phyloP scores from a whole-genome alignment of 1,140 invertebrate genomes.

The Pogonus chalceus region DNA sequence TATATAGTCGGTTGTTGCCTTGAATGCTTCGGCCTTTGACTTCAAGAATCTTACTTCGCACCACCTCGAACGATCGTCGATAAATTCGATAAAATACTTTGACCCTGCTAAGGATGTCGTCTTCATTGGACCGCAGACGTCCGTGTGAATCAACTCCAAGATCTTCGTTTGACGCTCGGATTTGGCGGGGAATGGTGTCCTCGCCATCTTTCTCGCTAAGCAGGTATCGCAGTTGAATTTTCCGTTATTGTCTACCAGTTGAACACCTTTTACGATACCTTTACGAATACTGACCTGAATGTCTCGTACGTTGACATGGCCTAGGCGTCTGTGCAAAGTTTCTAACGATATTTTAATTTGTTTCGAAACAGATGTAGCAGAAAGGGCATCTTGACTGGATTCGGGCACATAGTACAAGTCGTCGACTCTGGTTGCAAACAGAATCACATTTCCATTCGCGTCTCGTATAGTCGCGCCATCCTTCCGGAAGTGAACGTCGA shows the following conservation, averaged over 20 bases:
- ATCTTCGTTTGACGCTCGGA: neutral
- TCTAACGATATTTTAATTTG: neutral
- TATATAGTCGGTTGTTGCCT: slow-evolving; percentile 18
- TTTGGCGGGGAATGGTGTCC: neutral
- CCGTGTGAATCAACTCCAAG: slow-evolving; percentile 18
- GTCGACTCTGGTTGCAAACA: too few relatives aligned
- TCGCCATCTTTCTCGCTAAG: neutral
- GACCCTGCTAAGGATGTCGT: slow-evolving; percentile 26
- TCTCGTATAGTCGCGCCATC: neutral
- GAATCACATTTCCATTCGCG: too few relatives aligned
- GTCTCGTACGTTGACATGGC: neutral
- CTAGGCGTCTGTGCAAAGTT: neutral
- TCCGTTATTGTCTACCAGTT: neutral
- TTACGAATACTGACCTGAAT: neutral
- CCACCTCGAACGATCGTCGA: slow-evolving; percentile 25
- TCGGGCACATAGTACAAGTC: neutral
- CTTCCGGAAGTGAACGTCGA: neutral
- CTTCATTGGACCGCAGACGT: slow-evolving; percentile 33
- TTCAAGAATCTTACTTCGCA: slow-evolving; percentile 20
- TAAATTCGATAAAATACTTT: slow-evolving; percentile 35
- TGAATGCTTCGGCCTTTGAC: slow-evolving; percentile 15
- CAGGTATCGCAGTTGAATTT: neutral
- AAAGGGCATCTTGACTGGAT: neutral
- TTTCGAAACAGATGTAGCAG: neutral
- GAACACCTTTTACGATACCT: neutral